Base-by-base conservation (phyloP, 2,888 invertebrate genomes). In the Patella caerulea region DNA sequence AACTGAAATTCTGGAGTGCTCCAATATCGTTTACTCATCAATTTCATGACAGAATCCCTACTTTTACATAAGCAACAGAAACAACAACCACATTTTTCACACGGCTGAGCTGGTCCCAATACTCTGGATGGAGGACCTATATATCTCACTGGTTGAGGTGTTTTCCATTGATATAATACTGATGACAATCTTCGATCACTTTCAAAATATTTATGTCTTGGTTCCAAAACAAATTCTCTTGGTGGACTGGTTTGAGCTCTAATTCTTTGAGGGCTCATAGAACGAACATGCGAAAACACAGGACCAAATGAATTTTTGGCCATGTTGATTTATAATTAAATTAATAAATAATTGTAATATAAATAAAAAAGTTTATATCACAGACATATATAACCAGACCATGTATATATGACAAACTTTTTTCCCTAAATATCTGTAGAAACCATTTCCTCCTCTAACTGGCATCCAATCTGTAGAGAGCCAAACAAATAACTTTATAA, bases 11-110 rank as follows among this genome's bases (percentile, higher is more conserved):
- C 75, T 17, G 75, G 75, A 24, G 70, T 71, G 54, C 75, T 71
- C 75, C 75, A 75, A 29, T 75, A 75, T 54, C 55, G 75, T 55
- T 75, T 75, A 71, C 52, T 75, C 55, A 75, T n/a, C 12, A 75
- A 71, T 70, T 65, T 75, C 45, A 71, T 70, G 9, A 71, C 71
- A 17, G 53, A 71, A 53, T 65, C 74, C 34, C 71, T 71, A 54
- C 71, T 75, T 19, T 71, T 56, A 71, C 75, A 75, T 14, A 75
- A 55, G 71, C 75, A 75, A 71, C 75, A 75, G 54, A 75, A 75
- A 56, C 75, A 71, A 55, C 75, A 75, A 17, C 75, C 75, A 75
- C 75, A 75, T 54, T 45, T 70, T 12, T 55, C 53, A 71, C 75
- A 75, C 3, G 75, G 53, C n/a, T 53, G 53, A 29, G 75, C 54